Evolutionary conservation across 2,797 vertebrate genomes (phyloP).

Genomic region (Liasis olivaceus): DNA sequence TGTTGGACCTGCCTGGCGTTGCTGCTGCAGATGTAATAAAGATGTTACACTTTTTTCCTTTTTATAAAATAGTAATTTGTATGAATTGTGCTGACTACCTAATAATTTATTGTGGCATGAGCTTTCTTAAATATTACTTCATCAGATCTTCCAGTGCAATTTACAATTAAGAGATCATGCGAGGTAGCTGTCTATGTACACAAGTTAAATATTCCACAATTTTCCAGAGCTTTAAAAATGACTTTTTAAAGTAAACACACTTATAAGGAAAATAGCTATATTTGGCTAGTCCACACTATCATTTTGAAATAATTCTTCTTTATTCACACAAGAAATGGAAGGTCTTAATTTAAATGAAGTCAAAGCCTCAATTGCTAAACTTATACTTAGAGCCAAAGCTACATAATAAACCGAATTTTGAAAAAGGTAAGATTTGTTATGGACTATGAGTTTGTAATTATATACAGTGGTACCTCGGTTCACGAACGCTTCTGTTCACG

Average conservation of each 20-base stretch:
- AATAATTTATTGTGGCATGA: conserved; percentile 3
- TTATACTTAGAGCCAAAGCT: neutral
- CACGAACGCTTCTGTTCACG: too few species aligned
- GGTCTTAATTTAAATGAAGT: neutral
- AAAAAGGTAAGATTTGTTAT: neutral
- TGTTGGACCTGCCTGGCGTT: conserved; percentile 18
- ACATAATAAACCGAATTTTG: neutral
- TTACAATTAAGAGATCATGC: neutral
- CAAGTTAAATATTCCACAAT: neutral
- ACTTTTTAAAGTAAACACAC: neutral
- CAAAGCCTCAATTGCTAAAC: neutral
- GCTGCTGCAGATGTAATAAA: conserved; percentile 27
- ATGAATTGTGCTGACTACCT: neutral
- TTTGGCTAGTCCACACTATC: neutral
- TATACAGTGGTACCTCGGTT: too few species aligned
- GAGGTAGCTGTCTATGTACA: neutral
- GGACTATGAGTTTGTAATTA: neutral
- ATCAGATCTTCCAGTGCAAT: neutral
- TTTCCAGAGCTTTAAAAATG: neutral
- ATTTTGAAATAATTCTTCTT: neutral
- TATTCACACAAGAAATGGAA: neutral
- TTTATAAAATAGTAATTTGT: neutral
- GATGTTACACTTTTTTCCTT: neutral
- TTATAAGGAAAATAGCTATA: neutral
- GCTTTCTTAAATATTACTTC: neutral